Conservation (phyloP, 2,113 vertebrate species). For the Sinocyclocheilus anshuiensis region DNA sequence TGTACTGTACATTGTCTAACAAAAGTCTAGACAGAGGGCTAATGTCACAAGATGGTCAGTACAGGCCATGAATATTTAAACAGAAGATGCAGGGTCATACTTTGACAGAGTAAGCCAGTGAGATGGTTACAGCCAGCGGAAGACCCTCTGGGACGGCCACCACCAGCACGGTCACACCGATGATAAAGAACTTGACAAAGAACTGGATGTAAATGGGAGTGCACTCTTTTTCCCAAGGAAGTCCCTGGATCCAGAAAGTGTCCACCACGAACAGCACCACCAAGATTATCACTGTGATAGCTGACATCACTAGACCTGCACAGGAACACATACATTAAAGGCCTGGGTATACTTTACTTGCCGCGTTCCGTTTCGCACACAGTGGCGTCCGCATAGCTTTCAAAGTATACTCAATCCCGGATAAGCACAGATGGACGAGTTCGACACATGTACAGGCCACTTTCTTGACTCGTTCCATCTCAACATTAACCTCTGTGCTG, state of each 20-base stretch:
- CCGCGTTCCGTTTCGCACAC: no score
- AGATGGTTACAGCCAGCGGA: conserved; percentile 97
- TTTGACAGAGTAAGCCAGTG: conserved; percentile 97
- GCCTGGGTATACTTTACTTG: no score
- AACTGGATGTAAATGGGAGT: conserved; percentile 98
- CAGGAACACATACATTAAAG: neutral
- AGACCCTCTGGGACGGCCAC: conserved; percentile 98
- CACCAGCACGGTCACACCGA: conserved; percentile 96
- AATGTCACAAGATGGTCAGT: conserved; percentile 11
- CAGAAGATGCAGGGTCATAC: conserved; percentile 71
- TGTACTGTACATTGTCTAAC: neutral
- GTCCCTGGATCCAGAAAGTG: conserved; percentile 93
- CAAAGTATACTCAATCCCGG: no score
- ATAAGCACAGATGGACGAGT: no score
- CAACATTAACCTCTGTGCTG: no score
- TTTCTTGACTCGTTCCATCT: no score
- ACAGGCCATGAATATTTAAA: neutral
- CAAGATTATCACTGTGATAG: conserved; percentile 96
- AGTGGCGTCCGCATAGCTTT: no score
- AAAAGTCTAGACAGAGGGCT: neutral
- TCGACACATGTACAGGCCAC: no score
- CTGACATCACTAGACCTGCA: conserved; percentile 95
- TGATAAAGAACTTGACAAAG: conserved; percentile 99
- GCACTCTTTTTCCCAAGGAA: conserved; percentile 90
- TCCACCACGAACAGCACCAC: conserved; percentile 93